Conservation (phyloP, 1,140 invertebrate genomes). For the Pectinophora gossypiella region DNA sequence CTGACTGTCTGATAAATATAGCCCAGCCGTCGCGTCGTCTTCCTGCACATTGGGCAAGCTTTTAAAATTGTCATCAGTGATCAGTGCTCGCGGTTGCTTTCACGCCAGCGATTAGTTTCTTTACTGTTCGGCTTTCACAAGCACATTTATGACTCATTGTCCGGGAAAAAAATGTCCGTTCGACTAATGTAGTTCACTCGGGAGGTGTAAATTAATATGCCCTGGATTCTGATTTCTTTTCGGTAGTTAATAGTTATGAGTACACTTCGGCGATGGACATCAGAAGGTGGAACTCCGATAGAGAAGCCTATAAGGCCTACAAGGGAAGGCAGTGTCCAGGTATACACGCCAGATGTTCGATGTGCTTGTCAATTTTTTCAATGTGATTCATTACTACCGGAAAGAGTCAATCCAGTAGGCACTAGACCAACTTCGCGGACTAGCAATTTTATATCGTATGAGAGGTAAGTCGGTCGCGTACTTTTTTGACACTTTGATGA, state of each 20-base stretch:
- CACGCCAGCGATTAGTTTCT: constrained; percentile 64
- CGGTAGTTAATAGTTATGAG: constrained; percentile 54
- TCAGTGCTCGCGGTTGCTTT: constrained; percentile 68
- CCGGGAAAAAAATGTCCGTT: constrained; percentile 20
- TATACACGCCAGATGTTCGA: constrained; percentile 84
- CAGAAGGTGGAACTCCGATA: constrained; percentile 77
- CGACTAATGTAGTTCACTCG: constrained; percentile 19
- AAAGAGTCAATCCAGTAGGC: constrained; percentile 79
- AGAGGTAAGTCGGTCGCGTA: constrained; percentile 49
- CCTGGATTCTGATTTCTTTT: constrained; percentile 22
- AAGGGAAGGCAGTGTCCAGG: constrained; percentile 79
- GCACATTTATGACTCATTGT: constrained; percentile 46
- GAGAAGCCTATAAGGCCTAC: constrained; percentile 76
- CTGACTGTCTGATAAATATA: constrained; percentile 66
- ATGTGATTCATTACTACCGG: constrained; percentile 84
- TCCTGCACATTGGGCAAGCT: constrained; percentile 65
- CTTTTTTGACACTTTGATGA: constrained; percentile 30
- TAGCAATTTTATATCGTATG: constrained; percentile 64
- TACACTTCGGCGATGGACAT: constrained; percentile 76
- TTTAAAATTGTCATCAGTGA: constrained; percentile 71
- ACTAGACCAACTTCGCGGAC: constrained; percentile 74
- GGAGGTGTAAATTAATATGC: constrained; percentile 38
- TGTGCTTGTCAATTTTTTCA: constrained; percentile 90
- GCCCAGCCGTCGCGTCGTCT: constrained; percentile 50
- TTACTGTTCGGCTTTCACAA: constrained; percentile 50